phyloP scores from a whole-genome alignment of 2,888 invertebrate species.

The Eupelmus urozonus region DNA sequence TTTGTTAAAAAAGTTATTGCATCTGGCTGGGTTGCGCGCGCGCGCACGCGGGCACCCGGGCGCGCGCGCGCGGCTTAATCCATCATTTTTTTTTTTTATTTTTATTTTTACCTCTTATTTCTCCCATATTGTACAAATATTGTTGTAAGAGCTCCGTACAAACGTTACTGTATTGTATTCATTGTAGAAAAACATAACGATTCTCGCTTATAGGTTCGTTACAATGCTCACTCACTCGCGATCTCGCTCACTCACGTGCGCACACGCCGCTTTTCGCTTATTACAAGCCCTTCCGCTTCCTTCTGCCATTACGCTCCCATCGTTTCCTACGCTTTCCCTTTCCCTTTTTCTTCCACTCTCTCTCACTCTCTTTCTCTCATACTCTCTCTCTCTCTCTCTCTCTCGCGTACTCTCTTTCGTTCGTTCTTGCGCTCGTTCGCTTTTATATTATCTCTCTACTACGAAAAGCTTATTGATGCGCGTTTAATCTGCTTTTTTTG shows the following conservation, averaged over 20 bases:
- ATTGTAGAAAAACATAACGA: constrained; percentile 75
- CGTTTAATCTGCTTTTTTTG: constrained; percentile 58
- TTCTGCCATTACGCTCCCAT: constrained; percentile 61
- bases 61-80: constrained; percentile 32
- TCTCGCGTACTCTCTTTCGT: constrained; percentile 58
- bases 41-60: constrained; percentile 61
- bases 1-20: constrained; percentile 75
- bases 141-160: constrained; percentile 77
- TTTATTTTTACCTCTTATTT: constrained; percentile 59
- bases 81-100: constrained; percentile 53
- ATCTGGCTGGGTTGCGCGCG: constrained; percentile 75
- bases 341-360: constrained; percentile 45
- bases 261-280: constrained; percentile 34
- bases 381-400: constrained; percentile 25
- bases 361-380: constrained; percentile 6
- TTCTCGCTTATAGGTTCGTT: constrained; percentile 66
- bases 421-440: constrained; percentile 61
- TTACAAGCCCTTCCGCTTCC: constrained; percentile 61
- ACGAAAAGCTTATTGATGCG: constrained; percentile 73
- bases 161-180: constrained; percentile 72
- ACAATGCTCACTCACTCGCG: constrained; percentile 22
- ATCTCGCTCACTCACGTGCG: constrained; percentile 19
- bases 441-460: constrained; percentile 60
- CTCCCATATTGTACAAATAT: constrained; percentile 75
- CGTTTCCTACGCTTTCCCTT: constrained; percentile 64